Conservation (phyloP, 2,113 vertebrate species). For the Cryptoleucopteryx plumbea region DNA sequence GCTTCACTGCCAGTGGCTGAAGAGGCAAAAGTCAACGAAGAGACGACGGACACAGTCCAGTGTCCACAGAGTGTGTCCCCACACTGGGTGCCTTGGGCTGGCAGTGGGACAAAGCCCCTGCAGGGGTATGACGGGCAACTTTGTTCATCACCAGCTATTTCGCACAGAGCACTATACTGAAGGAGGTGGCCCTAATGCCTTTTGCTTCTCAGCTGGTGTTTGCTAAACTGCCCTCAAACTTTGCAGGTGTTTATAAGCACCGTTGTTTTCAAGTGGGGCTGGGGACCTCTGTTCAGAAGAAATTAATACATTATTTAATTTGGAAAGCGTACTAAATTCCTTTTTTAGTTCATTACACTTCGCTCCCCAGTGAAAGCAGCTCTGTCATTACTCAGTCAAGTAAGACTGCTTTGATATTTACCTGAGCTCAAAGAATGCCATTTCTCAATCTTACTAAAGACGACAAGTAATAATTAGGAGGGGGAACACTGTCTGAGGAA, state of each 20-base stretch:
- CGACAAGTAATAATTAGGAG: slow-evolving; percentile 57
- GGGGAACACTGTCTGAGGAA: slow-evolving; percentile 54
- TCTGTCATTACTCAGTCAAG: slow-evolving; percentile 10
- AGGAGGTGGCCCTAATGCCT: not conserved
- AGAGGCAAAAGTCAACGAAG: not conserved
- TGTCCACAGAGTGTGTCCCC: not conserved
- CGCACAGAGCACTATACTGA: not conserved
- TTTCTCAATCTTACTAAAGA: slow-evolving; percentile 53
- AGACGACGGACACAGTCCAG: accelerated
- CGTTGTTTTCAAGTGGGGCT: not conserved
- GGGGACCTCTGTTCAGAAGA: not conserved
- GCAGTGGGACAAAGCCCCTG: not conserved
- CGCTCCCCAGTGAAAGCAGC: slow-evolving; percentile 10
- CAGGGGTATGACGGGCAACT: accelerated
- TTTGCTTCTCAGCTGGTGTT: not conserved
- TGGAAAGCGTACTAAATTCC: slow-evolving; percentile 18
- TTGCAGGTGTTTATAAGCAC: not conserved
- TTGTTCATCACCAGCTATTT: not conserved
- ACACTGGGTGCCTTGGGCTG: too few relatives aligned
- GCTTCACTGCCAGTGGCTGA: not conserved
- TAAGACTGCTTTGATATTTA: slow-evolving; percentile 53
- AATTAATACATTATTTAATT: slow-evolving; percentile 58
- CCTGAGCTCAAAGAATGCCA: slow-evolving; percentile 44
- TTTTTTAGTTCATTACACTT: slow-evolving; percentile 40
- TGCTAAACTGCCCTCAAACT: not conserved